These are phyloP conservation scores for Ammodramus savannarum DNA, from an alignment of 2,113 vertebrate species.

Conservation along the genomic window DNA sequence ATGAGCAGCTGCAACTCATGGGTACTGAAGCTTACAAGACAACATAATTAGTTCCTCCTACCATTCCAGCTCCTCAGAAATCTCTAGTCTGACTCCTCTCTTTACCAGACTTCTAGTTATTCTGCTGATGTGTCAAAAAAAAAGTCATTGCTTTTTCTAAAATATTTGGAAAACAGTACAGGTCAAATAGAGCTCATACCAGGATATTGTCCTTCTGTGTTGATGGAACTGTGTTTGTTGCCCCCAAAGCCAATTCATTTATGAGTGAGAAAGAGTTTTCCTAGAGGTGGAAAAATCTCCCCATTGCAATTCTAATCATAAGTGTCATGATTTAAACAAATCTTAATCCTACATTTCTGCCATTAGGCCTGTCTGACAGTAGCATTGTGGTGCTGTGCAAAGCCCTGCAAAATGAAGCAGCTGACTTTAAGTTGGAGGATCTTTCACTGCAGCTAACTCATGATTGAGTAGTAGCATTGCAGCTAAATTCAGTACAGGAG, in stretches of 20 bases:
- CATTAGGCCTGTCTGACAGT: neutral
- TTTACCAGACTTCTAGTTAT: neutral
- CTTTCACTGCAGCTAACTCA: neutral
- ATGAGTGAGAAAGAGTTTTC: neutral
- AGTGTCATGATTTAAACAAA: neutral
- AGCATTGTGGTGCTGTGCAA: neutral
- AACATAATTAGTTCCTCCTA: constrained; percentile 37
- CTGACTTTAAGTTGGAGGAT: neutral
- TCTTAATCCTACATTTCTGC: neutral
- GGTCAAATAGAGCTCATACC: neutral
- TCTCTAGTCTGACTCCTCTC: neutral
- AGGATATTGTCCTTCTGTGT: neutral
- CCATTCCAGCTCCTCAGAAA: neutral
- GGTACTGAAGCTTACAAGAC: constrained; percentile 43
- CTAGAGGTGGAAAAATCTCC: neutral
- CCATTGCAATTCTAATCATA: neutral
- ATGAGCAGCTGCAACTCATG: constrained; percentile 38
- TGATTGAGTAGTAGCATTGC: neutral
- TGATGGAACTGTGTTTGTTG: neutral
- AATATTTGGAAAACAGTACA: neutral
- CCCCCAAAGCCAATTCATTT: neutral
- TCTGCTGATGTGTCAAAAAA: neutral
- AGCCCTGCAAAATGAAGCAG: neutral
- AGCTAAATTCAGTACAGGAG: neutral
- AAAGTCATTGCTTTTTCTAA: neutral